Evolutionary conservation across 2,113 vertebrate genomes (phyloP), one percentile per base, ranked within the genome.

Genomic region (Corythaeola cristata): DNA sequence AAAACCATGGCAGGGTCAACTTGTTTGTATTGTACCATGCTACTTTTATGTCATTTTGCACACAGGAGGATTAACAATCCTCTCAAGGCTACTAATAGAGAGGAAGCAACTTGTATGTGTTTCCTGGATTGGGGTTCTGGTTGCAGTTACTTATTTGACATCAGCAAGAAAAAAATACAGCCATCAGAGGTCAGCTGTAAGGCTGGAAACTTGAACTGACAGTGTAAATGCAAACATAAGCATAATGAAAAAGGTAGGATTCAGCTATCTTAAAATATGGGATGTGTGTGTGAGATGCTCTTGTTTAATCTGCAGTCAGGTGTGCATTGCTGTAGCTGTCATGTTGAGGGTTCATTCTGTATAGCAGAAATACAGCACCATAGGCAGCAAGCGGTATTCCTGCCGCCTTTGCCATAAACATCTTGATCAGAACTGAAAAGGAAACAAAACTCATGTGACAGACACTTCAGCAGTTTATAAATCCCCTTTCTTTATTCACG

Each of bases 381-480:
- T 11, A 12, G 80, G 17, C 11, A 62, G 52, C 26, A 33, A 69
- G 55, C 37, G 71, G 1, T 21, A 9, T 13, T 82, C 15, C 21
- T 35, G 21, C 39, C 92, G 59, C 63, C 56, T 80, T 87, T 89
- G 37, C 52, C 49, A 8, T 68, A 55, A 73, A 85, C 73, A 47
- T 20, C 53, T 20, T 26, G 37, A 78, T 49, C 30, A 75, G 53
- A 69, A n/a, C 28, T 33, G 45, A 83, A 75, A 89, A 89, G 45
- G 89, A 92, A 93, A 85, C 63, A 88, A 78, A 92, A 67, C 23
- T 84, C 67, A 83, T 3, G 5, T 53, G 78, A 62, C 3, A 32
- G 78, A 52, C 32, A 12, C 35, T 75, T 78, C 53, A 73, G 85
- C 82, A 89, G 33, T 93, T 94, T 35, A 56, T 52, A 75, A 97